Conservation (phyloP, 2,888 invertebrate species). For the Beris morrisii region DNA sequence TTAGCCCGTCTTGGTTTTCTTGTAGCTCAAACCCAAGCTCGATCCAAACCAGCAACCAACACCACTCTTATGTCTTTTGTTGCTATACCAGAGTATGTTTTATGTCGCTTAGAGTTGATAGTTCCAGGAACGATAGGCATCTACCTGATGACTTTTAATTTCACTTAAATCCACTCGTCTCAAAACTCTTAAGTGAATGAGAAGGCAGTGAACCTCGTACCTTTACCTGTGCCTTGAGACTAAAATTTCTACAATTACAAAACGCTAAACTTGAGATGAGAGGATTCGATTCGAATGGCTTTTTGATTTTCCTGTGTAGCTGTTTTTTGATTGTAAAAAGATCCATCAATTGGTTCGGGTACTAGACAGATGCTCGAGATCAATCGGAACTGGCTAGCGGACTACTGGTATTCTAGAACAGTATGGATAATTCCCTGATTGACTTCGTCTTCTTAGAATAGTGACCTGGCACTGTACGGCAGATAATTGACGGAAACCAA, state of each 20-base stretch:
- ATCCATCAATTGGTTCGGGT: constrained; percentile 3
- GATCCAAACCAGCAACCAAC: too few relatives aligned
- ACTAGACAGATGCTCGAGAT: constrained; percentile 15
- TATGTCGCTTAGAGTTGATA: constrained; percentile 13
- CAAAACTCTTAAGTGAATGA: constrained; percentile 15
- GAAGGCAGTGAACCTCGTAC: constrained; percentile 15
- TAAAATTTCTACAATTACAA: constrained; percentile 15
- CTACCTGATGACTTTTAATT: constrained; percentile 29
- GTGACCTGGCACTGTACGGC: constrained; percentile 6
- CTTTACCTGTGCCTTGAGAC: neutral
- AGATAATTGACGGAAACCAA: constrained; percentile 10
- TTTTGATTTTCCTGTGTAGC: constrained; percentile 11
- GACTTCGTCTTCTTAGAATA: neutral
- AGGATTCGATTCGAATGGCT: constrained; percentile 21
- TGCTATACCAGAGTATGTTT: too few relatives aligned
- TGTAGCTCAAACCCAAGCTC: too few relatives aligned
- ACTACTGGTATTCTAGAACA: constrained; percentile 29
- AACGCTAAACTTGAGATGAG: constrained; percentile 14
- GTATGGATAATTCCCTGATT: constrained; percentile 6
- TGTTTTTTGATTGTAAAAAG: constrained; percentile 9
- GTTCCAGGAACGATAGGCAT: constrained; percentile 30
- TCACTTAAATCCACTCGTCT: constrained; percentile 17
- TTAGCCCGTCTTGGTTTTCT: neutral
- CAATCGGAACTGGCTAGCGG: constrained; percentile 18
- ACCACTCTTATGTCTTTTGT: too few relatives aligned